phyloP scores from a whole-genome alignment of 1,140 invertebrate genomes.

The Heterodera carotae region DNA sequence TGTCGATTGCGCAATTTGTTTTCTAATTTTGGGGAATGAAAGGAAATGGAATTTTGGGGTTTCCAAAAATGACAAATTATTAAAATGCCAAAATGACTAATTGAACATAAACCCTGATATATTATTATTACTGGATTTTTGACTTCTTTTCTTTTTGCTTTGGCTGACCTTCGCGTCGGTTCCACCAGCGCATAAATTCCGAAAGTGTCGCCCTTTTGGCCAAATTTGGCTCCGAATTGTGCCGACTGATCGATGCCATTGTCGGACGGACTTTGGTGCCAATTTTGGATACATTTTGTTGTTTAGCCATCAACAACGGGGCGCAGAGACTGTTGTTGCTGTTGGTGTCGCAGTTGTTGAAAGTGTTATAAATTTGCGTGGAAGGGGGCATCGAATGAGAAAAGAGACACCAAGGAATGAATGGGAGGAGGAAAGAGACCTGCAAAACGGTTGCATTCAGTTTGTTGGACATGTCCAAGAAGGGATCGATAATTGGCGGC shows the following conservation, averaged over 20 bases:
- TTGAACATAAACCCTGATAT: neutral
- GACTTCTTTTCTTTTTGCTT: neutral
- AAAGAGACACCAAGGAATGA: neutral
- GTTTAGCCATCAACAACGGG: neutral
- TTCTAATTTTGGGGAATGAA: too few relatives aligned
- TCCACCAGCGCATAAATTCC: neutral
- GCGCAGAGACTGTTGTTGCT: neutral
- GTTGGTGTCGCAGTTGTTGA: neutral
- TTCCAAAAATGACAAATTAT: too few relatives aligned
- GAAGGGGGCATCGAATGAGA: neutral
- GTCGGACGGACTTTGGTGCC: neutral
- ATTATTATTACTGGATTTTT: neutral
- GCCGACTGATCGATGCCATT: neutral
- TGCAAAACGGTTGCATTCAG: too few relatives aligned
- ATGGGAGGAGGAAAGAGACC: too few relatives aligned
- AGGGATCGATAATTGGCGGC: too few relatives aligned
- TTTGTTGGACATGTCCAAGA: too few relatives aligned
- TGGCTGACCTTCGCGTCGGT: conserved; percentile 12
- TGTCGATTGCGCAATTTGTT: too few relatives aligned
- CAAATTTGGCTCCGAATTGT: conserved; percentile 11
- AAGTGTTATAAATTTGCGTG: neutral
- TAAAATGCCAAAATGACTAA: neutral
- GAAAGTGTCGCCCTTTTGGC: neutral
- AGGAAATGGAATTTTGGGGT: too few relatives aligned
- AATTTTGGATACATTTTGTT: neutral